Conservation (phyloP, 2,888 invertebrate genomes). For the Troilus luridus region DNA sequence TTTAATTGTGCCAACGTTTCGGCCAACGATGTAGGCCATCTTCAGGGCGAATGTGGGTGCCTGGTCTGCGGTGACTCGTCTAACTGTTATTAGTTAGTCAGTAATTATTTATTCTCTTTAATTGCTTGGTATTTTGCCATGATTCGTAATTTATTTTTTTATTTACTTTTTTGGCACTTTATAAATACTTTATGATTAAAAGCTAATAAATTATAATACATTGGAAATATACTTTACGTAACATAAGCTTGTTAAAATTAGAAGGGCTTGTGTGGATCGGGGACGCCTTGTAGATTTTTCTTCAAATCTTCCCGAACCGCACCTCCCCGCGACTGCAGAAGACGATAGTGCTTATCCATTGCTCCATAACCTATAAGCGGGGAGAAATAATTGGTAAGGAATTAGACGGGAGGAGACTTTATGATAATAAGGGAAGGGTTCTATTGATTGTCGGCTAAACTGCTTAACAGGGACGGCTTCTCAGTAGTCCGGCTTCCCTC, state of each 20-base stretch:
- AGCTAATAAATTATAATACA: too few species aligned
- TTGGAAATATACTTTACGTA: too few species aligned
- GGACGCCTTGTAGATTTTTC: background rate
- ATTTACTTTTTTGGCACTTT: too few species aligned
- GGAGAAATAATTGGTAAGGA: constrained; percentile 15
- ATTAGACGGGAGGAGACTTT: background rate
- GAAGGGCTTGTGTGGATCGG: background rate
- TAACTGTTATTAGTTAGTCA: too few species aligned
- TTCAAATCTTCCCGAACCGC: background rate
- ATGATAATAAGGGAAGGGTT: constrained; percentile 49
- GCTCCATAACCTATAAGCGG: background rate
- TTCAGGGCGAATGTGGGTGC: too few species aligned
- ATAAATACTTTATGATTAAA: too few species aligned
- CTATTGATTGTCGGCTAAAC: constrained; percentile 50
- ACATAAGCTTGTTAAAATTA: background rate
- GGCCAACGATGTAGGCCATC: too few species aligned
- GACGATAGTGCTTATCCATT: background rate
- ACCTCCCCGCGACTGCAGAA: background rate
- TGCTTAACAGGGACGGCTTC: constrained; percentile 50
- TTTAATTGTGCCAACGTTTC: too few species aligned
- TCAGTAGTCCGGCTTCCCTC: constrained; percentile 38
- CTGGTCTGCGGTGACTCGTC: too few species aligned
- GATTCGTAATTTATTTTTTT: too few species aligned
- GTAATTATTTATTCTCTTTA: too few species aligned
- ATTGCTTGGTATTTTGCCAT: too few species aligned